These are phyloP conservation scores for Acanthis flammea DNA, from an alignment of 2,797 vertebrate genomes.

Conservation along the genomic window DNA sequence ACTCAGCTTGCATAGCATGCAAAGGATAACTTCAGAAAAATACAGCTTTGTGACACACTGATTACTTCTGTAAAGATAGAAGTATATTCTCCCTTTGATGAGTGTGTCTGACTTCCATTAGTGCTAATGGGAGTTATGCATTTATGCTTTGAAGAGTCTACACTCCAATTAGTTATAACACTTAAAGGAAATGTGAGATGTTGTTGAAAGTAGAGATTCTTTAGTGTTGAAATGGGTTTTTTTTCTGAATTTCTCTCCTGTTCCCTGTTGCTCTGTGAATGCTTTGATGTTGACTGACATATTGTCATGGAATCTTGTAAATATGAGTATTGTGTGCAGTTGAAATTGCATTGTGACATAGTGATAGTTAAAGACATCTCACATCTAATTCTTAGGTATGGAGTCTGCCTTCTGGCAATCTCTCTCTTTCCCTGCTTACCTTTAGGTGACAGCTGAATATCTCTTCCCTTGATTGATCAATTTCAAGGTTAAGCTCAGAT, in stretches of 20 bases:
- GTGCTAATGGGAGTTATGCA: constrained; percentile 37
- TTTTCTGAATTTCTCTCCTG: not conserved
- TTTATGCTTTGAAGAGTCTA: constrained; percentile 27
- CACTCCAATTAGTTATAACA: constrained; percentile 48
- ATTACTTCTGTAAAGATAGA: constrained; percentile 44
- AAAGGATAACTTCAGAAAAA: constrained; percentile 35
- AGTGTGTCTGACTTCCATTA: constrained; percentile 53
- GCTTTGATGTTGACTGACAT: constrained; percentile 1
- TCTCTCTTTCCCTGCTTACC: not conserved
- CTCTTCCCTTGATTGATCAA: constrained; percentile 35
- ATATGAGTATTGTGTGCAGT: not conserved
- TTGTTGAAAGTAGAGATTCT: not conserved
- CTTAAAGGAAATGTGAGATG: constrained; percentile 36
- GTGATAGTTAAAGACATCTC: not conserved
- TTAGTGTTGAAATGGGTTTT: not conserved
- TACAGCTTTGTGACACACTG: constrained; percentile 46
- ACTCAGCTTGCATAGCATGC: not conserved
- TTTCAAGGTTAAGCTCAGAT: constrained; percentile 17
- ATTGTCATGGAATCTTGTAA: constrained; percentile 12
- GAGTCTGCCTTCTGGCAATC: not conserved
- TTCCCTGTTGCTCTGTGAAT: not conserved
- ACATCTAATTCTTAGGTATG: not conserved
- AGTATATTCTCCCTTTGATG: constrained; percentile 36
- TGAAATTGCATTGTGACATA: not conserved
- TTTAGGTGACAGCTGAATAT: constrained; percentile 38